These are phyloP conservation scores for Tiphia femorata DNA, from an alignment of 2,888 invertebrate genomes.

Conservation along the genomic window DNA sequence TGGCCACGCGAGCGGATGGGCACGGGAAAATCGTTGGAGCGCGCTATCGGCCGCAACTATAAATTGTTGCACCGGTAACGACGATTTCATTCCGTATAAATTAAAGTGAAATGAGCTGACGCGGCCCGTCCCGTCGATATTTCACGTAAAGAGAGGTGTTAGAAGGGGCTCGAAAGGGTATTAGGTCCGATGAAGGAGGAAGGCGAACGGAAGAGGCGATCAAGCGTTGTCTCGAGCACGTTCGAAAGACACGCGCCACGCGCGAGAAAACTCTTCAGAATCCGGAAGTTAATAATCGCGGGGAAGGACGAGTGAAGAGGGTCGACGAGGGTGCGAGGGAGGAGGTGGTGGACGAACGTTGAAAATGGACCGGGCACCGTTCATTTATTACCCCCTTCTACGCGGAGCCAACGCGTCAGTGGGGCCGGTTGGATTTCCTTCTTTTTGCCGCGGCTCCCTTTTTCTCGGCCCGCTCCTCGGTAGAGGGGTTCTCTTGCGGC, in stretches of 20 bases:
- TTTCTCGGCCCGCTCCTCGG: slow-evolving; percentile 32
- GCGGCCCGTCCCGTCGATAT: slow-evolving; percentile 15
- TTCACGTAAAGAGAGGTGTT: not conserved
- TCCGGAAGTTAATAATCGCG: not conserved
- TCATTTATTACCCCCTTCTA: slow-evolving; percentile 41
- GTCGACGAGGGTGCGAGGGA: not conserved
- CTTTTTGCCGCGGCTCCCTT: slow-evolving; percentile 35
- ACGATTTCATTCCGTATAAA: slow-evolving; percentile 24
- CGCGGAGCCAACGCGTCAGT: too few species aligned
- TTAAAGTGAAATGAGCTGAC: slow-evolving; percentile 20
- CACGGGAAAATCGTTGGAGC: slow-evolving; percentile 16
- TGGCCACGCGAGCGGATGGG: too few species aligned
- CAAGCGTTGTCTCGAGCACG: not conserved
- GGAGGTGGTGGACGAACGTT: too few species aligned
- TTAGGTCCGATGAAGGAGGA: not conserved
- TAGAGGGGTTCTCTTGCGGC: slow-evolving; percentile 18
- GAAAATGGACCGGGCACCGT: slow-evolving; percentile 10
- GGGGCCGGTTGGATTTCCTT: slow-evolving; percentile 30
- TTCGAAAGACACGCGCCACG: not conserved
- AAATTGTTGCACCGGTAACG: slow-evolving; percentile 18
- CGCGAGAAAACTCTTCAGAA: not conserved
- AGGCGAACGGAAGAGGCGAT: not conserved
- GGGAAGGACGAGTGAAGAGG: too few species aligned
- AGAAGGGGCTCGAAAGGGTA: not conserved
- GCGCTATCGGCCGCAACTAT: slow-evolving; percentile 16